Evolutionary conservation across 2,888 invertebrate genomes (phyloP), one percentile per base, ranked within the genome.

Genomic region (Venusia cambrica): DNA sequence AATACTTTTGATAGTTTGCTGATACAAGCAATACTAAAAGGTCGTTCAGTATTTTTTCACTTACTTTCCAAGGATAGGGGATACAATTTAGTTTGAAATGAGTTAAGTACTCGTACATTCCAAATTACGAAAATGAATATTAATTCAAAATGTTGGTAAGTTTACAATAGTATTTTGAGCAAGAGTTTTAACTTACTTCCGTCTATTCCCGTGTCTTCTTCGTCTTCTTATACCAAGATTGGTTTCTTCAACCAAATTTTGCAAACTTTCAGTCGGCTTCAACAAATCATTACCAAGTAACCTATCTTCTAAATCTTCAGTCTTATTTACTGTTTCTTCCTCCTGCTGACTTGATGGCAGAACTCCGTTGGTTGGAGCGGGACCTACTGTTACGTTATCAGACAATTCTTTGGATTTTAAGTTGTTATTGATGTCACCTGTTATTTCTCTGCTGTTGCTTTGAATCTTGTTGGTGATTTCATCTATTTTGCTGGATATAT

Each of bases 381-480:
- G 87, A 22, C 75, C 87, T 3, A 87, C 63, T 2, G 84, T 85
- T 10, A 84, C 56, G 40, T 87, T 85, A n/a, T 83, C 85, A 9
- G 81, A 78, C 7, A 80, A 28, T 21, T 74, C 78, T 61, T 87
- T 87, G 5, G 75, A 65, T 55, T 83, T 87, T 0, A 87, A 52
- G 47, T 87, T 73, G 48, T 87, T 83, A 21, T 83, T 87, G 8
- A 71, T 70, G 55, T 87, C 88, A 4, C 88, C 88, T 16, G 81
- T 87, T 16, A 89, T 89, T 61, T 89, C 89, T 44, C 88, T 60
- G 42, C 87, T 88, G 30, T 89, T 88, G 45, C 88, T 89, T 53
- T 89, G 89, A 22, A 89, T 87, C 61, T 89, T 89, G 38, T 87
- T 87, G 3, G 81, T 80, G 1, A 80, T 76, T 53, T 89, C 88